A percentile compares a stretch with the other conserved stretches of the same genome.
Conservation (phyloP, 2,797 vertebrate species). For the Carcharodon carcharias region DNA sequence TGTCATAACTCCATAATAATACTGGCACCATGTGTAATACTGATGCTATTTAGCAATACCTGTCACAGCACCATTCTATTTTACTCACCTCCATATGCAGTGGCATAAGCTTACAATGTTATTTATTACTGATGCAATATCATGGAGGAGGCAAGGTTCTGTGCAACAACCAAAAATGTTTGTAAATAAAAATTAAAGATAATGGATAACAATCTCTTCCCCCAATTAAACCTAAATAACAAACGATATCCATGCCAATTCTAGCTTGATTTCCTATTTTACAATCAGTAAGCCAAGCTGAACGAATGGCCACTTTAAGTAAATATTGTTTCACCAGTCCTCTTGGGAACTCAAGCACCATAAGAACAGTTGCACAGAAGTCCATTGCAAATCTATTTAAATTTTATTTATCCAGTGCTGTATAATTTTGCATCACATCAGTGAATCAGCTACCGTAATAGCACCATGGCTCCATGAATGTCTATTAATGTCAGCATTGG, state of each 20-base stretch:
- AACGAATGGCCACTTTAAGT: conserved; percentile 2
- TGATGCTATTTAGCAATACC: background rate
- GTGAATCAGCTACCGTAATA: background rate
- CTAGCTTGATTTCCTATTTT: background rate
- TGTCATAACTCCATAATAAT: background rate
- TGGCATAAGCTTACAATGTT: background rate
- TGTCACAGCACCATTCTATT: background rate
- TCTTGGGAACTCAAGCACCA: background rate
- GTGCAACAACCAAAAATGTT: background rate
- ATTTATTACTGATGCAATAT: background rate
- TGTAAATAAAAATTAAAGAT: background rate
- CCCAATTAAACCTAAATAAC: background rate
- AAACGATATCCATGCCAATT: background rate
- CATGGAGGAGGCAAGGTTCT: background rate
- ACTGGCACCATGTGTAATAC: background rate
- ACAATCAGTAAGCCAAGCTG: background rate
- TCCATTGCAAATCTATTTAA: conserved; percentile 28
- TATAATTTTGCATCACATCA: conserved; percentile 27
- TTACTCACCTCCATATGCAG: background rate
- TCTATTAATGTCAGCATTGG: conserved; percentile 9
- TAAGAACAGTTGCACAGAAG: background rate
- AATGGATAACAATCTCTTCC: conserved; percentile 6
- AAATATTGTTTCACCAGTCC: background rate
- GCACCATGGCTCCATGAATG: background rate
- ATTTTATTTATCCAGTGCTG: conserved; percentile 13